A percentile compares a stretch with the other conserved stretches of the same genome.
Conservation (phyloP, 2,888 invertebrate species). For the Athalia rosae region DNA sequence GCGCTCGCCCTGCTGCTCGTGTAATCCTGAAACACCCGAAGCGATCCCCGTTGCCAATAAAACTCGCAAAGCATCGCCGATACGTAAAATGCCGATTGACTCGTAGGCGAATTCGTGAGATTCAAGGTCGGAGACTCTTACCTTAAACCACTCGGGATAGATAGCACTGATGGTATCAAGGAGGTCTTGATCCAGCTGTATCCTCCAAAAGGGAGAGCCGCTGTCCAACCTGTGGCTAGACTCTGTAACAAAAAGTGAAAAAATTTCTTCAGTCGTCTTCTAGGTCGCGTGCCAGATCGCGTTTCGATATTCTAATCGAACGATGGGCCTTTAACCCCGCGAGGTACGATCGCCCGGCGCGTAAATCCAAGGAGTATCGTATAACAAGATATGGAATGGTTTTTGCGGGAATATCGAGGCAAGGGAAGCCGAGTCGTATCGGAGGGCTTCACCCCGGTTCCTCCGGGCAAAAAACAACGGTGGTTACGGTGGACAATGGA, state of each 20-base stretch:
- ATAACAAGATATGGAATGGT: conserved; percentile 6
- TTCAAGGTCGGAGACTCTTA: conserved; percentile 52
- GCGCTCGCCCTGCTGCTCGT: conserved; percentile 68
- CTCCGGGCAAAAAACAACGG: conserved; percentile 22
- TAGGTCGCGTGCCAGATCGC: background rate
- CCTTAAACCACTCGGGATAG: conserved; percentile 95
- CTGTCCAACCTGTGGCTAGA: conserved; percentile 83
- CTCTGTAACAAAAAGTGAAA: conserved; percentile 77
- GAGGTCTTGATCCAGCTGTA: conserved; percentile 94
- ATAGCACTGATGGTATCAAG: conserved; percentile 93
- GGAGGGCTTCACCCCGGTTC: conserved; percentile 3
- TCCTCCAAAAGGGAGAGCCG: conserved; percentile 90
- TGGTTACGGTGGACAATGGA: conserved; percentile 46
- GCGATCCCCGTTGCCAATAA: conserved; percentile 7
- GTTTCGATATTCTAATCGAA: background rate
- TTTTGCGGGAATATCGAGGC: background rate
- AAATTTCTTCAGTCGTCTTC: conserved; percentile 6
- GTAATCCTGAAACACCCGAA: conserved; percentile 64
- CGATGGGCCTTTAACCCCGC: background rate
- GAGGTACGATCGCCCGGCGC: background rate
- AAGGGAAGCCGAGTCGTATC: conserved; percentile 24
- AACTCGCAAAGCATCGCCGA: background rate
- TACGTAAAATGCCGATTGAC: background rate
- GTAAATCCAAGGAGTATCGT: background rate
- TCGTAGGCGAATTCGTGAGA: background rate